A percentile compares a stretch with the other conserved stretches of the same genome.
Evolutionary conservation across 2,797 vertebrate species (phyloP).

Genomic region (Sebastes minor): DNA sequence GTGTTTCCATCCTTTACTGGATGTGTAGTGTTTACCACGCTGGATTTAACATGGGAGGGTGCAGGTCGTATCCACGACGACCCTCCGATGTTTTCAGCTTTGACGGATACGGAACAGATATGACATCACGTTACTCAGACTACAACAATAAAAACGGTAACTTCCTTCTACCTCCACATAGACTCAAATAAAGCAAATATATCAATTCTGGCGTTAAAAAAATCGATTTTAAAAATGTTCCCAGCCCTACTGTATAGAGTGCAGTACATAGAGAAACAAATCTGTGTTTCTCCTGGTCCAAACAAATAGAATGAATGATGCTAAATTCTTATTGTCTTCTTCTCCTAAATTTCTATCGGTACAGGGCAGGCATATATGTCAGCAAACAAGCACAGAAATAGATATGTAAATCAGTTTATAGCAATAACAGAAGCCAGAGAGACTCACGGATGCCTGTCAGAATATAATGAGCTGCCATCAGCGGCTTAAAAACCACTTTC

Average conservation of each 20-base stretch:
- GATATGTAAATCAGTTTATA: constrained; percentile 28
- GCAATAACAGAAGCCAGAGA: background rate
- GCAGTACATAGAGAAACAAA: background rate
- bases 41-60: no score
- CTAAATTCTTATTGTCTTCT: background rate
- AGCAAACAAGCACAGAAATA: background rate
- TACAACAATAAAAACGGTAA: no score
- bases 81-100: no score
- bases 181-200: no score
- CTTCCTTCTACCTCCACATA: no score
- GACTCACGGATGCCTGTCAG: constrained; percentile 22
- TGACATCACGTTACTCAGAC: no score
- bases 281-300: background rate
- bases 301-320: background rate
- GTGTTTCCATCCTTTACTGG: no score
- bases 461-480: constrained; percentile 30
- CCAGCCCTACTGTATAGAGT: background rate
- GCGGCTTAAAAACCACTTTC: constrained; percentile 5
- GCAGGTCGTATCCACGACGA: no score
- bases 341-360: background rate
- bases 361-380: background rate
- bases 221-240: no score
- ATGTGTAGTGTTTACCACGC: rapidly evolving
- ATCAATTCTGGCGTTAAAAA: no score
- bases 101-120: no score